Evolutionary conservation across 2,797 vertebrate species (phyloP).

Genomic region (Megalops cyprinoides): DNA sequence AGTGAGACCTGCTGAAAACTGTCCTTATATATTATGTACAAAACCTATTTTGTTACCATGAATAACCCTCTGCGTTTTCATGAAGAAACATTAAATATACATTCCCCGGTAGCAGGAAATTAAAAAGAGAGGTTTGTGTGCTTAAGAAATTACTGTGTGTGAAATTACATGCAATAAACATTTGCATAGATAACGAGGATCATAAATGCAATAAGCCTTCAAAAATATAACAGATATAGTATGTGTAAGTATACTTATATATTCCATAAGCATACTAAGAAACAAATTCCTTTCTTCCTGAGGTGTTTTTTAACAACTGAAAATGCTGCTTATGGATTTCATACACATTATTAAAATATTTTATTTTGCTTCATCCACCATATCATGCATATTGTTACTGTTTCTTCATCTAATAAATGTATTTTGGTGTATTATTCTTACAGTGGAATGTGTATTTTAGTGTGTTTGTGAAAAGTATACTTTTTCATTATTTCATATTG

Average conservation of each 20-base stretch:
- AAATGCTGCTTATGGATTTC: not conserved
- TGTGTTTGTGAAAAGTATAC: too few relatives aligned
- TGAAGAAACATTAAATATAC: constrained; percentile 12
- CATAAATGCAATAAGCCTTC: constrained; percentile 16
- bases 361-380: too few relatives aligned
- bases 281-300: not conserved
- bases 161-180: constrained; percentile 22
- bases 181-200: not conserved
- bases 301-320: not conserved
- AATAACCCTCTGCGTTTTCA: constrained; percentile 3
- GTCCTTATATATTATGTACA: too few relatives aligned
- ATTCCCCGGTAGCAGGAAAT: constrained; percentile 32
- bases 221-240: not conserved
- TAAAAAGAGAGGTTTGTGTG: constrained; percentile 14
- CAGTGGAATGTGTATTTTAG: too few relatives aligned
- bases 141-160: not conserved
- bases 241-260: not conserved
- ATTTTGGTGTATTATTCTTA: too few relatives aligned
- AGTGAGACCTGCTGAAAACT: too few relatives aligned
- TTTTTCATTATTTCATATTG: too few relatives aligned
- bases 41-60: too few relatives aligned
- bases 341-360: too few relatives aligned
- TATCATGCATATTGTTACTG: too few relatives aligned
- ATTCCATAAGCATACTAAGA: not conserved
- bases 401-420: too few relatives aligned